A percentile compares a stretch with the other conserved stretches of the same genome.
Conservation (phyloP, 2,797 vertebrate species). For the Poliocrania exsul region DNA sequence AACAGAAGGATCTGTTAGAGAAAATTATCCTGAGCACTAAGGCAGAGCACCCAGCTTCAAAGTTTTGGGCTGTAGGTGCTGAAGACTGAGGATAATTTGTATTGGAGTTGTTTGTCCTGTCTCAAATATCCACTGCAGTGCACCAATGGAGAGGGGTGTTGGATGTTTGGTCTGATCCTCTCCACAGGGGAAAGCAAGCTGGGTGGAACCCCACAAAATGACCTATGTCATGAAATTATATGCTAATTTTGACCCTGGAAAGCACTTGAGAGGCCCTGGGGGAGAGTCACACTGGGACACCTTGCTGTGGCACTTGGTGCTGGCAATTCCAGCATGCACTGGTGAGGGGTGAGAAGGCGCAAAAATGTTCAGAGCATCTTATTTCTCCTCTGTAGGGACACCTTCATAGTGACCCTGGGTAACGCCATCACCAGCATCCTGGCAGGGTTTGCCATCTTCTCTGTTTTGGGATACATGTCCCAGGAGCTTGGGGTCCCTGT, state of each 20-base stretch:
- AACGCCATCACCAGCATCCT: slow-evolving; percentile 84
- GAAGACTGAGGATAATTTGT: neutral
- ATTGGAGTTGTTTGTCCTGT: neutral
- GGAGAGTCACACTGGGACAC: neutral
- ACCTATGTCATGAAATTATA: neutral
- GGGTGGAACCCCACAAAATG: neutral
- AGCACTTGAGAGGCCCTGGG: neutral
- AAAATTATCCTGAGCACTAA: neutral
- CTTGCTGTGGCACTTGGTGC: neutral
- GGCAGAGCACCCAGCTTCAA: neutral
- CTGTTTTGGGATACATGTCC: slow-evolving; percentile 84
- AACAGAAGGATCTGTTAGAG: neutral
- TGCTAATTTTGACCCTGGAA: neutral
- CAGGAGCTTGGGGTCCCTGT: slow-evolving; percentile 83
- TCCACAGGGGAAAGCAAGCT: neutral
- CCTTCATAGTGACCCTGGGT: slow-evolving; percentile 84
- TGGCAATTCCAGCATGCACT: neutral
- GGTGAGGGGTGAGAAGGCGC: neutral
- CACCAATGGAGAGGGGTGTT: neutral
- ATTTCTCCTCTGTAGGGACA: slow-evolving; percentile 74
- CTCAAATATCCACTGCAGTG: rapidly evolving
- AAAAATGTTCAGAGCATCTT: neutral
- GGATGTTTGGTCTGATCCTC: neutral
- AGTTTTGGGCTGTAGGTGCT: neutral
- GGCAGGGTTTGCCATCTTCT: slow-evolving; percentile 85